Evolutionary conservation across 2,888 invertebrate genomes (phyloP).

Genomic region (Polydesmus complanatus): DNA sequence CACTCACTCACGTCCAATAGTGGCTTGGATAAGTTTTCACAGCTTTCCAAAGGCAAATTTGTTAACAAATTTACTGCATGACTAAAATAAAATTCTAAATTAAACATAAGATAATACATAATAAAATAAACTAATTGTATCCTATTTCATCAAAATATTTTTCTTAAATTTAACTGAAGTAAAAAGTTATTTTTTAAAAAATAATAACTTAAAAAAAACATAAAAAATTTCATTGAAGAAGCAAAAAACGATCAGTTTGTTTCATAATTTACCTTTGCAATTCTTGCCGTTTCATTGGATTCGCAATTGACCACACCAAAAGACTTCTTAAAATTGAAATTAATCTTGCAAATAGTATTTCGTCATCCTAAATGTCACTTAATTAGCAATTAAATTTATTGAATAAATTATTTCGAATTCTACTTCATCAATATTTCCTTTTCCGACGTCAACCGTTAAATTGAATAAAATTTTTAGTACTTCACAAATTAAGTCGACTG

Average conservation of each 20-base stretch:
- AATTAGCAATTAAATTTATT: neutral
- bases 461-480: constrained; percentile 39
- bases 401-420: neutral
- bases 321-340: constrained; percentile 56
- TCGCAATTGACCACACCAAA: constrained; percentile 44
- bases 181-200: no score
- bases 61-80: constrained; percentile 73
- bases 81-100: constrained; percentile 40
- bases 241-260: constrained; percentile 10
- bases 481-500: constrained; percentile 35
- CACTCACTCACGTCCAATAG: constrained; percentile 36
- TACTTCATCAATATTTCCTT: constrained; percentile 34
- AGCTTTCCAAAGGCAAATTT: constrained; percentile 61
- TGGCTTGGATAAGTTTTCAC: constrained; percentile 50
- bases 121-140: neutral
- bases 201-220: neutral
- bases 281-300: constrained; percentile 47
- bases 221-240: neutral
- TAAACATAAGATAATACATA: no score
- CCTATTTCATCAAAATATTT: neutral
- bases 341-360: constrained; percentile 54
- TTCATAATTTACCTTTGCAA: constrained; percentile 42
- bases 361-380: constrained; percentile 41
- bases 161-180: no score
- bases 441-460: constrained; percentile 33